phyloP scores from a whole-genome alignment of 1,140 invertebrate species.

The Apis laboriosa region DNA sequence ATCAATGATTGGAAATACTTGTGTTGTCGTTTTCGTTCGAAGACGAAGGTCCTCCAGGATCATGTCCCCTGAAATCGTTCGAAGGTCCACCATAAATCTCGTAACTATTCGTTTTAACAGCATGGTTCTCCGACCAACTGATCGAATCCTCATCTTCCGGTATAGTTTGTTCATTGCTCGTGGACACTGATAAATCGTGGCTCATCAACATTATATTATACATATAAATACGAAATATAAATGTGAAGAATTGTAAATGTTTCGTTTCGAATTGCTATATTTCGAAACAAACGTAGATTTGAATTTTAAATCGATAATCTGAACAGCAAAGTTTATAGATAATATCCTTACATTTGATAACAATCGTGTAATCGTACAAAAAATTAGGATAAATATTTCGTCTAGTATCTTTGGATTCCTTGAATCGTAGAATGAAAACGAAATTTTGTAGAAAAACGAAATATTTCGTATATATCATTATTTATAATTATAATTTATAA shows the following conservation, averaged over 20 bases:
- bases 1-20: constrained; percentile 46
- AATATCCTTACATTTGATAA: neutral
- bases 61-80: constrained; percentile 41
- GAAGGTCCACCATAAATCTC: constrained; percentile 32
- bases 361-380: neutral
- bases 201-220: neutral
- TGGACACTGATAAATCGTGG: constrained; percentile 33
- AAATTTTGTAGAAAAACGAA: too few relatives aligned
- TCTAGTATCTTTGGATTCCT: too few relatives aligned
- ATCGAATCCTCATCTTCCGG: constrained; percentile 29
- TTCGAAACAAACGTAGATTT: neutral
- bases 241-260: neutral
- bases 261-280: neutral
- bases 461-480: too few relatives aligned
- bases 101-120: constrained; percentile 25
- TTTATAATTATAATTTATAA: too few relatives aligned
- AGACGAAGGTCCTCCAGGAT: constrained; percentile 53
- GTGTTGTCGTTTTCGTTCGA: constrained; percentile 22
- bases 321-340: neutral
- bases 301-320: neutral
- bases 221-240: neutral
- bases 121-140: constrained; percentile 30
- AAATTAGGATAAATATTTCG: too few relatives aligned
- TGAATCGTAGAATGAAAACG: too few relatives aligned
- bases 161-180: constrained; percentile 14